A percentile compares a stretch with the other conserved stretches of the same genome.
Evolutionary conservation across 2,113 vertebrate species (phyloP).

Genomic region (Cochlearius cochlearius): DNA sequence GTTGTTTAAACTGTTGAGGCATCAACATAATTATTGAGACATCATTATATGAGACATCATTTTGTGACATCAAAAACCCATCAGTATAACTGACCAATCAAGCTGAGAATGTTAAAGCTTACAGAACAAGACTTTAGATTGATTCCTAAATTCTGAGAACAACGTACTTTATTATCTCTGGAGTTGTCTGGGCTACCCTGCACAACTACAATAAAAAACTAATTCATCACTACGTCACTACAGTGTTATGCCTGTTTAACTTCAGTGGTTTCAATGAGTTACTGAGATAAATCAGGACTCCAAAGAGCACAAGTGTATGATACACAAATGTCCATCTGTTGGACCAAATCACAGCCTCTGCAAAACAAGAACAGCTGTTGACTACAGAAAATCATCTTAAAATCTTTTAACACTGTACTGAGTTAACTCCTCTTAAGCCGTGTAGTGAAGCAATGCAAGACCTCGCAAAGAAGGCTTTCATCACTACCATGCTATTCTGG

Average conservation of each 20-base stretch:
- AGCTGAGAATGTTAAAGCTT: background rate
- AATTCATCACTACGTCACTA: background rate
- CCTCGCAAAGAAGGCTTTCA: background rate
- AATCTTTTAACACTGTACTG: background rate
- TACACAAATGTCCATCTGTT: background rate
- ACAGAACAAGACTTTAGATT: background rate
- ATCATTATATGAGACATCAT: background rate
- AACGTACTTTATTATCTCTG: background rate
- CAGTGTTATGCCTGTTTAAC: background rate
- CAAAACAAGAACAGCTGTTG: background rate
- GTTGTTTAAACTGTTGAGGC: background rate
- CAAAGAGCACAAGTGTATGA: background rate
- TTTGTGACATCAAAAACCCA: background rate
- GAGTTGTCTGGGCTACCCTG: background rate
- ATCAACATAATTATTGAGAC: too few relatives aligned
- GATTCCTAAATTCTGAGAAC: background rate
- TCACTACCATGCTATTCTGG: background rate
- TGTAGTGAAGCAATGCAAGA: background rate
- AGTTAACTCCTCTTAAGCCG: background rate
- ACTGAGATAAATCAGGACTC: background rate
- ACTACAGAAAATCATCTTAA: background rate
- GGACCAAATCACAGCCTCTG: background rate
- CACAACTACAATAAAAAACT: background rate
- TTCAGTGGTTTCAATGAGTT: background rate
- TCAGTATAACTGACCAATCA: background rate